Base-by-base conservation (phyloP, 2,797 vertebrate genomes). In the Tapirus indicus region DNA sequence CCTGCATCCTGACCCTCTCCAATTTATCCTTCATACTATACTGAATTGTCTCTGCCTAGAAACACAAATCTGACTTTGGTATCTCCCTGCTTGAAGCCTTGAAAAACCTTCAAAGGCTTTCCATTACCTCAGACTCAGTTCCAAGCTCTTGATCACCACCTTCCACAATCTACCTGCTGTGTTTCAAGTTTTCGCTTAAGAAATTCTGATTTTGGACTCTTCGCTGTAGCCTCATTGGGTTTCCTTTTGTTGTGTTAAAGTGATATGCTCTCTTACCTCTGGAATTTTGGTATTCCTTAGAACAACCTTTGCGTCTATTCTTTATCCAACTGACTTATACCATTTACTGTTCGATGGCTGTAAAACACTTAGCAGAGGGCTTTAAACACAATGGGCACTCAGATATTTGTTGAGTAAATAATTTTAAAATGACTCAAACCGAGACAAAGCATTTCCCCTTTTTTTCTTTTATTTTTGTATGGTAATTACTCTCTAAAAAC, bases 401-500 rank as follows among this genome's bases (percentile, higher is more conserved):
- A 17, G 84, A 23, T 54, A 62, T 87, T 74, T 91, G 14, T 75
- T 86, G 18, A 97, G 27, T 64, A 94, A 93, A 92, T 86, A 47
- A 90, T 82, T 94, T 82, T 49, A 71, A 95, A 91, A 94, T 75
- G 13, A 77, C 8, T 89, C 2, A 58, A 14, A 6, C 25, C 14
- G 89, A 25, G 38, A 79, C 14, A 88, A 77, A 62, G 3, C 6
- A 60, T 88, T 88, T 79, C 49, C 49, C 10, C 2, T 44, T 54
- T 75, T 52, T 56, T 47, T 27, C 7, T 27, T 38, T 91, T 94
- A 35, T 21, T n/a, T 49, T 27, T 18, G 6, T 11, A 38, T 0
- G 52, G 20, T 74, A 94, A 88, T 54, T 92, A 32, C 13, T 92
- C 47, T 92, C 93, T 77, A 72, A 89, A 96, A 96, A n/a, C 16